Evolutionary conservation across 35 echinoderm and acorn worm genomes (phyloP).

Genomic region (Apostichopus parvimensis): DNA sequence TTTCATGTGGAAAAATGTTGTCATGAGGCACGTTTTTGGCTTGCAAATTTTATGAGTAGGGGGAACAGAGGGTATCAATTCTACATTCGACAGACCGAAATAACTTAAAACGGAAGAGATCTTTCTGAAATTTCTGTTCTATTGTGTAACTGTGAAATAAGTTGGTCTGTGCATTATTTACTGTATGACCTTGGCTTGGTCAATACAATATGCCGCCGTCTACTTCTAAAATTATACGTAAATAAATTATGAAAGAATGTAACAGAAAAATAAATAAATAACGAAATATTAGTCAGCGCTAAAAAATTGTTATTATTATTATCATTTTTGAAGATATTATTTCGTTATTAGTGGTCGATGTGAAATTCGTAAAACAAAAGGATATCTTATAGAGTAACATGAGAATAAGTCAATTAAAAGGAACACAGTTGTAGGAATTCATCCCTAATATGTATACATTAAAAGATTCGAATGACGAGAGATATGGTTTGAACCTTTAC

Average conservation of each 20-base stretch:
- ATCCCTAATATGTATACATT: too few relatives aligned
- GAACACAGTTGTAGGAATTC: too few relatives aligned
- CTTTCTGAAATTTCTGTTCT: not conserved
- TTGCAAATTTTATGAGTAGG: not conserved
- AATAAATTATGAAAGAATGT: not conserved
- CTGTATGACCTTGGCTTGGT: not conserved
- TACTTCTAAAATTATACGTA: not conserved
- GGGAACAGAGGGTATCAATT: not conserved
- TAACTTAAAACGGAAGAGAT: not conserved
- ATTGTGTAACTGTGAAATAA: not conserved
- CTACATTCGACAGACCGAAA: too few relatives aligned
- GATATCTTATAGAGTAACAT: too few relatives aligned
- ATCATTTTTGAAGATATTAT: too few relatives aligned
- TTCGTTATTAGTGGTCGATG: too few relatives aligned
- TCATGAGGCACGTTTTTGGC: not conserved
- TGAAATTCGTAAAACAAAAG: too few relatives aligned
- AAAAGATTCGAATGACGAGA: too few relatives aligned
- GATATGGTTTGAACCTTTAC: too few relatives aligned
- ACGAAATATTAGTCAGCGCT: not conserved
- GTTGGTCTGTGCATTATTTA: not conserved
- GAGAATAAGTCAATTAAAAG: too few relatives aligned
- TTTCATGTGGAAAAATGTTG: constrained; percentile 24
- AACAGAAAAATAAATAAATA: not conserved
- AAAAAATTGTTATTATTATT: too few relatives aligned
- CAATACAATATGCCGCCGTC: too few relatives aligned